phyloP scores from a whole-genome alignment of 2,888 invertebrate genomes.

The Chrysolina americana region DNA sequence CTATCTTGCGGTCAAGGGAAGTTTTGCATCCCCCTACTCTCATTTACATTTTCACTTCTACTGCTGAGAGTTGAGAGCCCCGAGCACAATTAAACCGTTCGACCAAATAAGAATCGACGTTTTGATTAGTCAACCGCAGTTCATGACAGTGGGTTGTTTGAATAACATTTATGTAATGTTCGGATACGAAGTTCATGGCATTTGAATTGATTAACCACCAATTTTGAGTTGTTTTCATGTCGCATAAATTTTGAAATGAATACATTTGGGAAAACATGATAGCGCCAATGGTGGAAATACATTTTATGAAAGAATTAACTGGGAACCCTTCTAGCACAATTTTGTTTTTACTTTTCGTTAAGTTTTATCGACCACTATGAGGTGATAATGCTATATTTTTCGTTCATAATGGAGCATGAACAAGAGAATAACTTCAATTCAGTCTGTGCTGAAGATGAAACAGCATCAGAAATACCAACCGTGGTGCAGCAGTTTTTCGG shows the following conservation, averaged over 20 bases:
- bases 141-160: conserved; percentile 54
- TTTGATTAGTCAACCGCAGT: conserved; percentile 55
- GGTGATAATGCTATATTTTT: too few relatives aligned
- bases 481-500: too few relatives aligned
- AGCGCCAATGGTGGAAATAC: neutral
- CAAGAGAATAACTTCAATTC: too few relatives aligned
- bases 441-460: too few relatives aligned
- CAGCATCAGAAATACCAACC: too few relatives aligned
- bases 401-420: too few relatives aligned
- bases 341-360: too few relatives aligned
- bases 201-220: conserved; percentile 1
- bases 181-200: neutral
- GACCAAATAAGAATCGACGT: conserved; percentile 59
- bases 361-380: too few relatives aligned
- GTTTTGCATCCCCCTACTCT: conserved; percentile 57
- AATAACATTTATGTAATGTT: conserved; percentile 40
- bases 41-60: conserved; percentile 61
- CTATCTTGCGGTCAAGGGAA: conserved; percentile 63
- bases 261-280: neutral
- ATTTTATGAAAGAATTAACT: too few relatives aligned
- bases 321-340: too few relatives aligned
- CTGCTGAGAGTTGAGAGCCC: conserved; percentile 54
- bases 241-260: neutral
- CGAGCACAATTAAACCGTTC: conserved; percentile 60
- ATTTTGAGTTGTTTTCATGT: conserved; percentile 6